phyloP scores from a whole-genome alignment of 2,113 vertebrate genomes.

The Sceloporus tristichus region DNA sequence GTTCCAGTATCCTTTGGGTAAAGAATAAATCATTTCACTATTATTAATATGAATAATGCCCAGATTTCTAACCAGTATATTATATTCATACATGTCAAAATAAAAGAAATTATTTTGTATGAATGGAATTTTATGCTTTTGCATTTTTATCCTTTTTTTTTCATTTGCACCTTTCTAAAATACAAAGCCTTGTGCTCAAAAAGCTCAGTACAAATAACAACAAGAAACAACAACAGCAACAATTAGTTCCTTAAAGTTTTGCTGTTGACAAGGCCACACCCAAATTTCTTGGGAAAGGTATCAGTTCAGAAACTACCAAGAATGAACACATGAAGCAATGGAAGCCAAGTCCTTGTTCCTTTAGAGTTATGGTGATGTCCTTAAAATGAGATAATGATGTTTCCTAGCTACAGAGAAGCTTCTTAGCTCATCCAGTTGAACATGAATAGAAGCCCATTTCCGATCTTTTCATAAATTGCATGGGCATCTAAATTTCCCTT shows the following conservation, averaged over 20 bases:
- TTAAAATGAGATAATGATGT: background rate
- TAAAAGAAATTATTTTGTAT: slow-evolving; percentile 51
- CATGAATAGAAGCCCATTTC: background rate
- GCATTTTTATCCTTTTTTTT: slow-evolving; percentile 58
- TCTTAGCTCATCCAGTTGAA: background rate
- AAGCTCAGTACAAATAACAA: too few relatives aligned
- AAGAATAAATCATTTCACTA: slow-evolving; percentile 43
- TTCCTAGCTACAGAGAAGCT: background rate
- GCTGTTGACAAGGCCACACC: too few relatives aligned
- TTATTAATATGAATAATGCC: background rate
- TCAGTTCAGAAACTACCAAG: too few relatives aligned
- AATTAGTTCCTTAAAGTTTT: too few relatives aligned
- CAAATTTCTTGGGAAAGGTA: too few relatives aligned
- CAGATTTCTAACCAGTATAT: slow-evolving; percentile 35
- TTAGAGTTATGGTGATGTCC: too few relatives aligned
- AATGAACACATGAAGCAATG: too few relatives aligned
- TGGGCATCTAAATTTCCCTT: background rate
- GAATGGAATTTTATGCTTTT: slow-evolving; percentile 14
- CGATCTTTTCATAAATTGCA: background rate
- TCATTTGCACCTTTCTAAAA: slow-evolving; percentile 43
- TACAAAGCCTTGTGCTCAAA: slow-evolving; percentile 27
- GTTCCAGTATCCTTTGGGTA: slow-evolving; percentile 44
- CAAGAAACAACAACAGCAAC: too few relatives aligned
- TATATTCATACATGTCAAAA: slow-evolving; percentile 55
- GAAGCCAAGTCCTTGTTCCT: background rate